Base-by-base conservation (phyloP, 1,140 invertebrate genomes). In the Campodea augens region DNA sequence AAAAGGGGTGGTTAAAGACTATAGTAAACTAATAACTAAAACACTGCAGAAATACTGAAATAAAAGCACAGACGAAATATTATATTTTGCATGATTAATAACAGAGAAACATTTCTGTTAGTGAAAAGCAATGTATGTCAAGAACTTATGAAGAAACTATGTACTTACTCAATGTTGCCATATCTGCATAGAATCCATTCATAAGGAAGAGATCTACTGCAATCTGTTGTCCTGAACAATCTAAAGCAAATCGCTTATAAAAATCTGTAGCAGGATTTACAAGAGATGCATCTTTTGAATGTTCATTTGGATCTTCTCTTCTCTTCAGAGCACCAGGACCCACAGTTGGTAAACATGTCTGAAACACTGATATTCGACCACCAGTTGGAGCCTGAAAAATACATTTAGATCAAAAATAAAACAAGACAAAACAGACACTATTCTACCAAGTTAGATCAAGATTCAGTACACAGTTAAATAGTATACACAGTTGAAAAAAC, bases 181-280 rank as follows among this genome's bases (percentile, higher is more conserved):
- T 65, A 67, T 99, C 96, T 45, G 81, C 76, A 61, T 95, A 96
- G 58, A 93, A 84, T 38, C 80, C 77, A 63, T 89, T 93, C 15
- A 98, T 64, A 51, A 96, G 63, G 67, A 98, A 98, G 50, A 98
- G 57, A 65, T 99, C 95, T 18, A 98, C 83, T 23, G 89, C 84
- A 41, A 98, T 80, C 64, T 99, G 95, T 53, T 93, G 88, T 4
- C 80, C 86, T 47, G 88, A 95, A 60, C 90, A 98, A 58, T 98
- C 92, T 4, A 99, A 61, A 5, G 93, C 90, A 27, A 96, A 64
- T 46, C 90, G 79, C 66, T 98, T 98, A 62, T 98, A 99, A 66
- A 97, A 99, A 65, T 99, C 96, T 12, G 86, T 97, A 0, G 83
- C 83, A 18, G 93, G 93, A 62, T 87, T 90, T 43, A 98, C 66